phyloP scores from a whole-genome alignment of 2,797 vertebrate genomes.

The Muraenolepis orangiensis region DNA sequence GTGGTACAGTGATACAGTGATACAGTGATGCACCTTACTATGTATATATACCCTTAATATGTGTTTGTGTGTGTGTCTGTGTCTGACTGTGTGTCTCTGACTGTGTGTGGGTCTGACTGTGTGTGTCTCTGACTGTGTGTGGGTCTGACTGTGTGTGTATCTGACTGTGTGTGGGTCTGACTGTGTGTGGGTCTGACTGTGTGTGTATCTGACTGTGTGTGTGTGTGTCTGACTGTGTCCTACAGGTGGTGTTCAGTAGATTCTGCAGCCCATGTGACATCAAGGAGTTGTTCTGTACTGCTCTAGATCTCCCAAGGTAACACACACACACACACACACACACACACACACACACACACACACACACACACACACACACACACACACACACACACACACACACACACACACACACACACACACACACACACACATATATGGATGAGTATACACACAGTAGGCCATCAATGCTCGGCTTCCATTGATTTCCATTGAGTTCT shows the following conservation, averaged over 20 bases:
- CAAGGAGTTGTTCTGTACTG: conserved; percentile 87
- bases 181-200: background rate
- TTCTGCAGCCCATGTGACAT: conserved; percentile 88
- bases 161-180: too few relatives aligned
- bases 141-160: too few relatives aligned
- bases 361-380: conserved; percentile 9
- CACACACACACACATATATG: background rate
- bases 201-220: background rate
- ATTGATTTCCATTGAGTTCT: background rate
- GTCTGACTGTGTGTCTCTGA: conserved; percentile 8
- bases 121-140: background rate
- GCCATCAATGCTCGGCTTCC: background rate
- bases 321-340: conserved; percentile 11
- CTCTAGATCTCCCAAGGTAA: conserved; percentile 84
- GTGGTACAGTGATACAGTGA: too few relatives aligned
- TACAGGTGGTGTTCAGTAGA: conserved; percentile 72
- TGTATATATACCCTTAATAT: background rate
- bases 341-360: conserved; percentile 8
- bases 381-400: conserved; percentile 12
- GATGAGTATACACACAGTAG: background rate
- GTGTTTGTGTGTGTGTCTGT: background rate
- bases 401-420: conserved; percentile 11
- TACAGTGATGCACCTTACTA: too few relatives aligned
- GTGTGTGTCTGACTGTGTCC: background rate
- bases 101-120: conserved; percentile 21